A percentile compares a stretch with the other conserved stretches of the same genome.
These are phyloP conservation scores for Cyclargus thomasi DNA, from an alignment of 1,140 invertebrate genomes.

Conservation along the genomic window DNA sequence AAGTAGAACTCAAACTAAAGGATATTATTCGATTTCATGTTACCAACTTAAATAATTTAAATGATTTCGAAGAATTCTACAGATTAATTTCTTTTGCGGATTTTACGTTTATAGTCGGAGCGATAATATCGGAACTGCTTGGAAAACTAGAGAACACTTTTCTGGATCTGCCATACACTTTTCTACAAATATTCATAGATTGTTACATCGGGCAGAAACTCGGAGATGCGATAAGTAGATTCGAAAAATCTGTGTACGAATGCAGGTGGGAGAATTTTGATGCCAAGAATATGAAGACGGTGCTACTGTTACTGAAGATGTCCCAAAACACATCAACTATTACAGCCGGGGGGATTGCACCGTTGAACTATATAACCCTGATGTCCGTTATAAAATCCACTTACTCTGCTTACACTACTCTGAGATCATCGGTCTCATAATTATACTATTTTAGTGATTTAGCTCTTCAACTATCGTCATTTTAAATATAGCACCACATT, in stretches of 20 bases:
- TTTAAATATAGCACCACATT: background rate
- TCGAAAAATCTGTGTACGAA: constrained; percentile 45
- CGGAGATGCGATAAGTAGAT: constrained; percentile 37
- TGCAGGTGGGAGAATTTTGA: constrained; percentile 53
- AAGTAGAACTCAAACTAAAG: constrained; percentile 32
- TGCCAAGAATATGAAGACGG: constrained; percentile 38
- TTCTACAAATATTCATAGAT: constrained; percentile 46
- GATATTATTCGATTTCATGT: constrained; percentile 36
- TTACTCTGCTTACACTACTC: constrained; percentile 47
- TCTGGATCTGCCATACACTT: constrained; percentile 42
- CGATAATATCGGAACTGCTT: constrained; percentile 42
- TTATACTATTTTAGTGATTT: background rate
- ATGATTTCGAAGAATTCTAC: constrained; percentile 36
- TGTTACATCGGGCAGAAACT: constrained; percentile 49
- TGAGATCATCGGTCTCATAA: constrained; percentile 27
- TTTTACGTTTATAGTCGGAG: constrained; percentile 37
- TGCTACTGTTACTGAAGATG: constrained; percentile 40
- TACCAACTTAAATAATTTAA: constrained; percentile 34
- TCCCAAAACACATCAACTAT: constrained; percentile 44
- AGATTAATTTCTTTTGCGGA: constrained; percentile 41
- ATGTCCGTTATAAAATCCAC: constrained; percentile 42
- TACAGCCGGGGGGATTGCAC: constrained; percentile 45
- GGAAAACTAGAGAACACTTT: constrained; percentile 51
- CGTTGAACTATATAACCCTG: constrained; percentile 36
- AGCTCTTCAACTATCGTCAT: background rate